These are phyloP conservation scores for Balearica regulorum DNA, from an alignment of 2,797 vertebrate species.

Conservation along the genomic window DNA sequence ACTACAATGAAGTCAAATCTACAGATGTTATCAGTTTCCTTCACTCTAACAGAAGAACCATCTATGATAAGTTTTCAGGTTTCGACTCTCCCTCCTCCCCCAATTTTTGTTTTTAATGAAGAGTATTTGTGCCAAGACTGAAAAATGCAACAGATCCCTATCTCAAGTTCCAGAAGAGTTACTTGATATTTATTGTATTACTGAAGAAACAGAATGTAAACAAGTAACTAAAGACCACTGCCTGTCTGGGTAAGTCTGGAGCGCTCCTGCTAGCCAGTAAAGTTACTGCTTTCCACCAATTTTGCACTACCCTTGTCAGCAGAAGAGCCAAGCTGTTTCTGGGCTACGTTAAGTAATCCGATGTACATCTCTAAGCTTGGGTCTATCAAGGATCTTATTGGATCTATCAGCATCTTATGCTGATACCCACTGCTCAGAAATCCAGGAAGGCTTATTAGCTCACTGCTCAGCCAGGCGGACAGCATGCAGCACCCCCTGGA, in stretches of 20 bases:
- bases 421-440: neutral
- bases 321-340: neutral
- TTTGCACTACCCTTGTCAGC: neutral
- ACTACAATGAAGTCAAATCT: neutral
- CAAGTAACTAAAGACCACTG: slow-evolving; percentile 41
- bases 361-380: neutral
- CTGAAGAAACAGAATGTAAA: slow-evolving; percentile 56
- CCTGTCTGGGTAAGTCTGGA: slow-evolving; percentile 18
- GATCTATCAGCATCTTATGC: neutral
- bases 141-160: slow-evolving; percentile 54
- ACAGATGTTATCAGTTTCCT: neutral
- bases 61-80: neutral
- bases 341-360: neutral
- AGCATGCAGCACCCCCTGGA: neutral
- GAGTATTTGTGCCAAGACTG: slow-evolving; percentile 20
- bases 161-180: slow-evolving; percentile 48
- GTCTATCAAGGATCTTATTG: too few relatives aligned
- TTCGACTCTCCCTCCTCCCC: neutral
- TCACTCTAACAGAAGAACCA: neutral
- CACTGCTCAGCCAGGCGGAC: neutral
- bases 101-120: slow-evolving; percentile 37
- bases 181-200: slow-evolving; percentile 60
- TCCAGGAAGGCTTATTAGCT: neutral
- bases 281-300: neutral
- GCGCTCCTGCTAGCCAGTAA: neutral